Conservation (phyloP, 2,888 invertebrate species). For the Agrochola litura region DNA sequence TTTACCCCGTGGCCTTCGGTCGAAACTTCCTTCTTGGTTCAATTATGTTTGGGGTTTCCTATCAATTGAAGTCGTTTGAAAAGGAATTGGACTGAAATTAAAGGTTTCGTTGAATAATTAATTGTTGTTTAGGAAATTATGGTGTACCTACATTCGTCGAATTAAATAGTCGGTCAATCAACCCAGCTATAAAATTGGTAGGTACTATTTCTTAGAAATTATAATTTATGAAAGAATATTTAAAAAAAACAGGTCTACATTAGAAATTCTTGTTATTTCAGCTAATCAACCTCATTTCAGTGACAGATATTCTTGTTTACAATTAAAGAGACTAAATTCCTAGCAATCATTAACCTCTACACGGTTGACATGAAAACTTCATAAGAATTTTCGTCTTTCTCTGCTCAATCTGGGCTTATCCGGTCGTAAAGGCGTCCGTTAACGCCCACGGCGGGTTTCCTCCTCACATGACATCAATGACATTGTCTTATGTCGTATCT, state of each 20-base stretch:
- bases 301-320: not conserved
- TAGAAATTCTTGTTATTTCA: not conserved
- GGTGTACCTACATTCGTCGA: not conserved
- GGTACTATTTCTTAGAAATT: not conserved
- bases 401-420: slow-evolving; percentile 29
- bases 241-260: not conserved
- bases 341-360: not conserved
- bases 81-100: slow-evolving; percentile 41
- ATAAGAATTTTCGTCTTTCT: slow-evolving; percentile 19
- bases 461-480: slow-evolving; percentile 7
- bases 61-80: slow-evolving; percentile 32
- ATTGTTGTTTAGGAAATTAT: slow-evolving; percentile 22
- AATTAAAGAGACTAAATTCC: slow-evolving; percentile 1
- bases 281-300: slow-evolving; percentile 6
- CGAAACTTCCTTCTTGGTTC: slow-evolving; percentile 78
- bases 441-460: slow-evolving; percentile 34
- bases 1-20: slow-evolving; percentile 87
- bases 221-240: not conserved
- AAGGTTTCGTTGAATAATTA: slow-evolving; percentile 37
- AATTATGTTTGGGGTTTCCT: slow-evolving; percentile 66
- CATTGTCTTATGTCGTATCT: slow-evolving; percentile 22
- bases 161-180: slow-evolving; percentile 26
- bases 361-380: slow-evolving; percentile 13
- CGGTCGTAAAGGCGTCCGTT: slow-evolving; percentile 30
- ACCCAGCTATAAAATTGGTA: slow-evolving; percentile 4